Evolutionary conservation across 1,140 invertebrate genomes (phyloP).

Genomic region (Arion vulgaris): DNA sequence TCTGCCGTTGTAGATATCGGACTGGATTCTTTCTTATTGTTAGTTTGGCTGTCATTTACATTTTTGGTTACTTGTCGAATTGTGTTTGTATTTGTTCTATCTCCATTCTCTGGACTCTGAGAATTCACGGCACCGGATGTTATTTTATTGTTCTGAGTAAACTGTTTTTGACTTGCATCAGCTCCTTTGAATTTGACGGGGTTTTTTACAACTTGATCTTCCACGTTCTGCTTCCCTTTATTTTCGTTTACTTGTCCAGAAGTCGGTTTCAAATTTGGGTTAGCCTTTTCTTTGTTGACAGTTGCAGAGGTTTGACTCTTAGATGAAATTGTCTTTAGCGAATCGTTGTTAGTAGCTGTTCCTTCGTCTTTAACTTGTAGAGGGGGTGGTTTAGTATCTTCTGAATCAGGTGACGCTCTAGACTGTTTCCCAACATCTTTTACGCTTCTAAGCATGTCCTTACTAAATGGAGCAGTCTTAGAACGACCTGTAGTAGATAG

Average conservation of each 20-base stretch:
- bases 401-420: not conserved
- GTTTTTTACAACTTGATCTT: not conserved
- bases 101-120: not conserved
- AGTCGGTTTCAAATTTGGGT: not conserved
- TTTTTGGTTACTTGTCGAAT: not conserved
- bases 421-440: conserved; percentile 25
- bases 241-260: not conserved
- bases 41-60: not conserved
- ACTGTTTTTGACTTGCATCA: not conserved
- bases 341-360: not conserved
- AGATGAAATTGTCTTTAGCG: not conserved
- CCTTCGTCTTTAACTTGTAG: not conserved
- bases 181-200: not conserved
- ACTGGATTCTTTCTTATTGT: conserved; percentile 21
- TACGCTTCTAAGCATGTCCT: conserved; percentile 9
- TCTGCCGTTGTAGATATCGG: not conserved
- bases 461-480: conserved; percentile 20
- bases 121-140: not conserved
- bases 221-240: not conserved
- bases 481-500: not conserved
- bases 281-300: not conserved
- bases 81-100: no score
- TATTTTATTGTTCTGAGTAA: not conserved
- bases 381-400: not conserved
- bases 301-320: no score